A percentile compares a stretch with the other conserved stretches of the same genome.
Evolutionary conservation across 1,140 invertebrate species (phyloP).

Genomic region (Drosophila insularis): DNA sequence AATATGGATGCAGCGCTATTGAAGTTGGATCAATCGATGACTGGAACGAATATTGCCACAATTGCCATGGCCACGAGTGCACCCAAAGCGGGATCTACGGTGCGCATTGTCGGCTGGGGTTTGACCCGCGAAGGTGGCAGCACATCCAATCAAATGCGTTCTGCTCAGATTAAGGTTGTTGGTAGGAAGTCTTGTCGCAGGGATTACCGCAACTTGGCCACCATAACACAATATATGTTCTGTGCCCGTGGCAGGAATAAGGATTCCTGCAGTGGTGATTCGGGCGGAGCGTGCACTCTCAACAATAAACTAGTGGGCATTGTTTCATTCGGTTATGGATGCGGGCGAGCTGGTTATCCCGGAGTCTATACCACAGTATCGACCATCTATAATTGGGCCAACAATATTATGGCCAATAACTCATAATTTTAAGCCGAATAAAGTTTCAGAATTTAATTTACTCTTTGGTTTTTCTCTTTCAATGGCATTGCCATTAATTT

Average conservation of each 20-base stretch:
- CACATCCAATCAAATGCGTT: constrained; percentile 16
- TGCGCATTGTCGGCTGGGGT: constrained; percentile 57
- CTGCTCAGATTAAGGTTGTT: constrained; percentile 12
- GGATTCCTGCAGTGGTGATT: constrained; percentile 62
- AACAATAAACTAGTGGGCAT: constrained; percentile 36
- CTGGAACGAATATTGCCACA: constrained; percentile 49
- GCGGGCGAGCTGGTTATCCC: constrained; percentile 40
- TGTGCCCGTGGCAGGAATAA: constrained; percentile 31
- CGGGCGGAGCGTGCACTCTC: constrained; percentile 37
- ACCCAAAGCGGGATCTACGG: constrained; percentile 28
- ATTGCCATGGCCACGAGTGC: constrained; percentile 30
- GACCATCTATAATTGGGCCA: constrained; percentile 18
- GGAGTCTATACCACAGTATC: constrained; percentile 52
- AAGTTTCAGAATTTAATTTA: too few species aligned
- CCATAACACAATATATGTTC: constrained; percentile 51
- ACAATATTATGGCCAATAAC: constrained; percentile 36
- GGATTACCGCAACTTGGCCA: constrained; percentile 10
- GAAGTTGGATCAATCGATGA: constrained; percentile 31
- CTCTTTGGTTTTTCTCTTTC: too few species aligned
- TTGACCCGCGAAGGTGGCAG: constrained; percentile 31
- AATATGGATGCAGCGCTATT: constrained; percentile 60
- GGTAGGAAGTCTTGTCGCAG: background rate
- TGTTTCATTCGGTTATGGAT: constrained; percentile 58
- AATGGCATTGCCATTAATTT: too few species aligned
- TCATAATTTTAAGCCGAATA: constrained; percentile 9